Evolutionary conservation across 2,888 invertebrate genomes (phyloP).

Genomic region (Drosophila putrida): DNA sequence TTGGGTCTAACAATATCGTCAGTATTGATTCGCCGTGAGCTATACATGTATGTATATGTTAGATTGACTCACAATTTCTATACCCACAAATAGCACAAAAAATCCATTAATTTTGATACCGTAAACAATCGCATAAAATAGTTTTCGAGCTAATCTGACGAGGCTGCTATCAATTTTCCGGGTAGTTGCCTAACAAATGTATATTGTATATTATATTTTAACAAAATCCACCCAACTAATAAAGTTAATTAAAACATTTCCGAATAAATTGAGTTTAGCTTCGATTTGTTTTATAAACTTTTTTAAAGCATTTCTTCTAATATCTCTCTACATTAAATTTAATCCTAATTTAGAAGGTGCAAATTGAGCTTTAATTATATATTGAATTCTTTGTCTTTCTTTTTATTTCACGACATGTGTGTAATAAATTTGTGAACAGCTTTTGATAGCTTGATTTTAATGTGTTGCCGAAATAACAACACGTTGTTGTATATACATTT

Average conservation of each 20-base stretch:
- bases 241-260: not conserved
- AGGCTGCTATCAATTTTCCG: slow-evolving; percentile 25
- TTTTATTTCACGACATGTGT: slow-evolving; percentile 3
- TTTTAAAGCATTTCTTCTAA: not conserved
- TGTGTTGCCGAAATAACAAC: not conserved
- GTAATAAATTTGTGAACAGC: slow-evolving; percentile 1
- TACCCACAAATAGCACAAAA: slow-evolving; percentile 40
- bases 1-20: slow-evolving; percentile 29
- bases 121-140: slow-evolving; percentile 46
- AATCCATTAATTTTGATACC: slow-evolving; percentile 68
- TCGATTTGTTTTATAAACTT: not conserved
- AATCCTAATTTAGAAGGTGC: slow-evolving; percentile 16
- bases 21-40: slow-evolving; percentile 48
- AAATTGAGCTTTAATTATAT: slow-evolving; percentile 5
- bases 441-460: slow-evolving; percentile 17
- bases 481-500: not conserved
- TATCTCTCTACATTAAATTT: not conserved
- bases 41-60: slow-evolving; percentile 3
- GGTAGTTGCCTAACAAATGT: not conserved
- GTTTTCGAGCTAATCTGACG: slow-evolving; percentile 21
- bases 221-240: slow-evolving; percentile 4
- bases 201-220: slow-evolving; percentile 3
- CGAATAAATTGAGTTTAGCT: not conserved
- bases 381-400: not conserved
- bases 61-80: slow-evolving; percentile 26